Evolutionary conservation across 2,888 invertebrate species (phyloP), one percentile per base, ranked within the genome.

Genomic region (Adelphocoris suturalis): DNA sequence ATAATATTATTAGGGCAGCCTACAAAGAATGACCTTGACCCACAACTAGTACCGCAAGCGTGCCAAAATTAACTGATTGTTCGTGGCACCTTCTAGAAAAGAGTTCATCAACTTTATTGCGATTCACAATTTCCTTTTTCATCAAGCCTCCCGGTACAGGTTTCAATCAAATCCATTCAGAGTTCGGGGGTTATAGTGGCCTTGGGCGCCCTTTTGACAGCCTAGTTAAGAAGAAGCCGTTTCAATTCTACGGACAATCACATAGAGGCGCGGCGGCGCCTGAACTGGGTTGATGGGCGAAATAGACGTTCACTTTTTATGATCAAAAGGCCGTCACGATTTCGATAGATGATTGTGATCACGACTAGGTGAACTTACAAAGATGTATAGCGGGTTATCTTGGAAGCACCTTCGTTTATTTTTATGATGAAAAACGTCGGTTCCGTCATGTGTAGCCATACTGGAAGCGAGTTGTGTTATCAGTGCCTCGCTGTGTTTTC

Each of bases 301-400:
- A 37, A 68, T 23, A 68, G 23, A 68, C 68, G 23, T 68, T 68
- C 68, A 68, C 68, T 68, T 68, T 68, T 68, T 68, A 68, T 27
- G 13, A 68, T 68, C 68, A 68, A 68, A 68, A 68, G 68, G 68
- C 68, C 68, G 68, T 68, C 68, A 68, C 68, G 68, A 68, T 68
- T 23, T 19, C 68, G 68, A 68, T 68, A 23, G 23, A 37, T 37
- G 37, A 68, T 68, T 68, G 68, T 68, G 68, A 68, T 68, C 68
- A 68, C 68, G 68, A 68, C 68, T 0, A 68, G 68, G 68, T 68
- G 68, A 68, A 68, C 68, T 68, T 19, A 23, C 13, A 52, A 52
- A 52, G 52, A 52, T 3, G 52, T 52, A 57, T 57, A 68, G 68
- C 23, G 68, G 23, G 68, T 19, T 23, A 19, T 23, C n/a, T 12